phyloP scores from a whole-genome alignment of 2,888 invertebrate species.

The Campoplex capitator region DNA sequence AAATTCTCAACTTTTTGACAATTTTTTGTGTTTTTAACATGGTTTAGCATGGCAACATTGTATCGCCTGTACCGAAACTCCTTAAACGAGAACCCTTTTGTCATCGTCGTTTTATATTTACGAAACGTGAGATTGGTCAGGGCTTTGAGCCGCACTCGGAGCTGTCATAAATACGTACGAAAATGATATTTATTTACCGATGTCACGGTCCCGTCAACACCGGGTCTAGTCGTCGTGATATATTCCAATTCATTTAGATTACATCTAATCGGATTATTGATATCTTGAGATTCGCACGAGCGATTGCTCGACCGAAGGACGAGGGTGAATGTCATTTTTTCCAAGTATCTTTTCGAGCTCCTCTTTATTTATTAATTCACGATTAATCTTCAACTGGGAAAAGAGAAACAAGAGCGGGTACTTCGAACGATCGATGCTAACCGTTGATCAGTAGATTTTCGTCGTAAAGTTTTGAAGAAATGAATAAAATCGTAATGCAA shows the following conservation, averaged over 20 bases:
- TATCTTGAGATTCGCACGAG: not conserved
- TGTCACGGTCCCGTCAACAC: not conserved
- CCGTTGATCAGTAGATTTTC: not conserved
- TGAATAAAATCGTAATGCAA: not conserved
- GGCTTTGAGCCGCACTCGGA: not conserved
- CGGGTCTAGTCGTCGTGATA: not conserved
- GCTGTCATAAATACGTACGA: not conserved
- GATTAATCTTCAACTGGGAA: not conserved
- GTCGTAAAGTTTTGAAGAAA: not conserved
- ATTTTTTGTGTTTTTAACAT: too few species aligned
- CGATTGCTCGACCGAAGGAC: not conserved
- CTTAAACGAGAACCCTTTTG: not conserved
- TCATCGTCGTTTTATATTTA: constrained; percentile 1
- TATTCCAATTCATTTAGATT: not conserved
- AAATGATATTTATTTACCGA: not conserved
- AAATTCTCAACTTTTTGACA: too few species aligned
- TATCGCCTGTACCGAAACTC: too few species aligned
- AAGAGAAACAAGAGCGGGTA: not conserved
- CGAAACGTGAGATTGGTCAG: not conserved
- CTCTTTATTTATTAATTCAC: not conserved
- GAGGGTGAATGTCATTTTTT: not conserved
- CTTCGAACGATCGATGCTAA: too few species aligned
- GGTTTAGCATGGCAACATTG: too few species aligned
- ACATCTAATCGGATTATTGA: not conserved
- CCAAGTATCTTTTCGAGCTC: not conserved